Evolutionary conservation across 2,888 invertebrate species (phyloP), one percentile per base, ranked within the genome.

Genomic region (Argynnis bischoffii): DNA sequence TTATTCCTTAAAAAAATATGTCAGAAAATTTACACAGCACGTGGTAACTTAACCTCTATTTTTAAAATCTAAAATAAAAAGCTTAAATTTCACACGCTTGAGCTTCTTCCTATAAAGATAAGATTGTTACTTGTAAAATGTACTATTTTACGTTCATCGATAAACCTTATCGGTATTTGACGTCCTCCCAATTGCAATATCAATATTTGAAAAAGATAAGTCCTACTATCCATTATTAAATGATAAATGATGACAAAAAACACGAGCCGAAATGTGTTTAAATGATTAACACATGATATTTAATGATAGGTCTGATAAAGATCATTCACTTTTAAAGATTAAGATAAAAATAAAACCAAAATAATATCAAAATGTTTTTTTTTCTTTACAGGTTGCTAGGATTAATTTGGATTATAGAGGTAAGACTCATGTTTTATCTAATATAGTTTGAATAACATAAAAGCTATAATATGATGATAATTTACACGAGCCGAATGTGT

Each of bases 191-290:
- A 41, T 41, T 41, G 35, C 57, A 48, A 59, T 47, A 59, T 47
- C 57, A 59, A 59, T 59, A 59, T 59, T 59, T 59, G 26, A 26
- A n/a, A n/a, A 8, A 59, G 57, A 59, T 59, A 59, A 59, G 57
- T 59, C 26, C 26, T 26, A 59, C 47, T n/a, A n/a, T 59, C n/a
- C 26, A 47, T 59, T 59, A 6, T 47, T n/a, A 48, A 14, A 16
- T 5, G 57, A 59, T 59, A 59, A 47, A 15, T 90, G 90, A 90
- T 90, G 90, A 88, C 74, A 87, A 78, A 71, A 72, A 76, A 84
- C 88, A 88, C 87, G 90, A 90, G 90, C 90, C 89, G 81, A 89
- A 86, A 88, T 78, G 89, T 89, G 88, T 88, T 81, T 66, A 60
- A 76, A 82, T 88, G 88, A 89, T 75, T 65, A 74, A 71, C 70